A percentile compares a stretch with the other conserved stretches of the same genome.
These are phyloP conservation scores for Agelastica alni DNA, from an alignment of 2,888 invertebrate species.

Conservation along the genomic window DNA sequence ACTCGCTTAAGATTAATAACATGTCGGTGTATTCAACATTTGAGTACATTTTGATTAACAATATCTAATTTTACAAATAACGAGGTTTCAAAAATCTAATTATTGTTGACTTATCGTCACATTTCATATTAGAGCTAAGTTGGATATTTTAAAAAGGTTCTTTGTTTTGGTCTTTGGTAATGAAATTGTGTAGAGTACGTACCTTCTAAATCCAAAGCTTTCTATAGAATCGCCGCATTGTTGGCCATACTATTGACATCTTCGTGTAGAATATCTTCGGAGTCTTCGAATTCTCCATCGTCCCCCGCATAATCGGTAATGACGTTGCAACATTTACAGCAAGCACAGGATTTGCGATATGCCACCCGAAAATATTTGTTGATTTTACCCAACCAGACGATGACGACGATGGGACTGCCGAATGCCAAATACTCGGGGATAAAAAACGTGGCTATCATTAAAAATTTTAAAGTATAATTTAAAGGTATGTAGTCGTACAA, in stretches of 20 bases:
- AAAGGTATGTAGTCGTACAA: neutral
- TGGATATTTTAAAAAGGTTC: too few relatives aligned
- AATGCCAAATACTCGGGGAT: slow-evolving; percentile 4
- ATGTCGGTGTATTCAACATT: too few relatives aligned
- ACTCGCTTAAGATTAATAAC: too few relatives aligned
- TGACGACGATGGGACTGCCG: slow-evolving; percentile 1
- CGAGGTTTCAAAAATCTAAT: too few relatives aligned
- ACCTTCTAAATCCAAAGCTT: too few relatives aligned
- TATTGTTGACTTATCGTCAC: too few relatives aligned
- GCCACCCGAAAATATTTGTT: neutral
- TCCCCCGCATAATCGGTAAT: neutral
- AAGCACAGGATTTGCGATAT: neutral
- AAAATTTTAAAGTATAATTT: neutral
- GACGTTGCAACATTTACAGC: neutral
- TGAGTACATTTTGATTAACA: too few relatives aligned
- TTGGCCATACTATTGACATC: neutral
- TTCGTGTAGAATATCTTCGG: neutral
- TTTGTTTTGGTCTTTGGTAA: too few relatives aligned
- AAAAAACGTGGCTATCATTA: neutral
- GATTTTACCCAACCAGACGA: neutral
- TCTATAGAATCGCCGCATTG: neutral
- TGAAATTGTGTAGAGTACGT: too few relatives aligned
- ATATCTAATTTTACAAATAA: too few relatives aligned
- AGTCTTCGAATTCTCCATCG: neutral
- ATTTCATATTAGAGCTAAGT: too few relatives aligned